Conservation (phyloP, 2,113 vertebrate species). For the Cathartes aura region DNA sequence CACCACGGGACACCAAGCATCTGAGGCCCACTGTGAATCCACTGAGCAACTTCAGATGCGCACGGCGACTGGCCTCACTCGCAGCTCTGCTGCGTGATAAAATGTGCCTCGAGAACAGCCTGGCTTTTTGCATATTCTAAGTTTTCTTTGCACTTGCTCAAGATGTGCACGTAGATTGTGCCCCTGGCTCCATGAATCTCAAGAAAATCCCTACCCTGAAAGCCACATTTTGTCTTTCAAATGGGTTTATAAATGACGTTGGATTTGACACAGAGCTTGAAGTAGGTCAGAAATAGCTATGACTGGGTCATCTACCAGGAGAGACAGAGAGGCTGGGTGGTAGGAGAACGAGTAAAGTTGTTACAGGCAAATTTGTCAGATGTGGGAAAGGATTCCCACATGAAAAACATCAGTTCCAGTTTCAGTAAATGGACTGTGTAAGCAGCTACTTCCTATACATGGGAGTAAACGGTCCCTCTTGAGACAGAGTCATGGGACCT, state of each 20-base stretch:
- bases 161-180: background rate
- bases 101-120: background rate
- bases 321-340: background rate
- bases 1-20: background rate
- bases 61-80: fast-evolving
- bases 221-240: background rate
- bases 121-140: no score
- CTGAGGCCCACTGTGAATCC: background rate
- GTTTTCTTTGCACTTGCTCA: background rate
- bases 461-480: background rate
- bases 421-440: background rate
- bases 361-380: background rate
- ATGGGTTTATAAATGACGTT: background rate
- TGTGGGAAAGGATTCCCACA: background rate
- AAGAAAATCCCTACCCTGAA: background rate
- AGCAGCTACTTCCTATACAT: background rate
- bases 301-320: background rate
- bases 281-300: background rate
- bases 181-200: no score
- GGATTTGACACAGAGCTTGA: background rate
- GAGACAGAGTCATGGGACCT: background rate
- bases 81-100: background rate
- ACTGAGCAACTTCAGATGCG: background rate
- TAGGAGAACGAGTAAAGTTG: background rate
- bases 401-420: background rate